Evolutionary conservation across 2,797 vertebrate species (phyloP).

Genomic region (Sebastes nivosus): DNA sequence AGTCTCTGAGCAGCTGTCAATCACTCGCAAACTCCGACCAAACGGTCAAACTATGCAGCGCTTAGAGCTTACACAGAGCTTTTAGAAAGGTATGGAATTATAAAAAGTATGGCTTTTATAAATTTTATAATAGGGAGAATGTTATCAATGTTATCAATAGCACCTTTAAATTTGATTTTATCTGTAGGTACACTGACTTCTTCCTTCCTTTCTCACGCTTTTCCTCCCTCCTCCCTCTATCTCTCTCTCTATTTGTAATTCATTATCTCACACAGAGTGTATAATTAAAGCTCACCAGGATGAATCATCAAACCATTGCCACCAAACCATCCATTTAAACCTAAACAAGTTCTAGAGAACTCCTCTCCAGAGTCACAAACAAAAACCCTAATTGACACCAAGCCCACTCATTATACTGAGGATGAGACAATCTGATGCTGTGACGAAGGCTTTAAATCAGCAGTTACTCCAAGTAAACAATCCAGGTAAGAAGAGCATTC

Average conservation of each 20-base stretch:
- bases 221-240: not conserved
- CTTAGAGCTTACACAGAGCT: no score
- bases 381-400: constrained; percentile 34
- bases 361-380: constrained; percentile 17
- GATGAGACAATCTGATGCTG: constrained; percentile 6
- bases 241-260: not conserved
- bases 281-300: constrained; percentile 29
- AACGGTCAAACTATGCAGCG: no score
- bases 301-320: constrained; percentile 27
- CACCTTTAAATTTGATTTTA: not conserved
- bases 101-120: no score
- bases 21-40: no score
- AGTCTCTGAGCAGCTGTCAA: fast-evolving
- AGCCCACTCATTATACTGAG: constrained; percentile 10
- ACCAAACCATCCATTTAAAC: constrained; percentile 36
- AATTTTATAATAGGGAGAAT: no score
- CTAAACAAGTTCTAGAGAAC: constrained; percentile 28
- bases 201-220: not conserved
- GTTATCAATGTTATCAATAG: not conserved
- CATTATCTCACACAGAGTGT: not conserved
- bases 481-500: not conserved
- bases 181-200: not conserved
- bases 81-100: no score
- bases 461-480: constrained; percentile 1
- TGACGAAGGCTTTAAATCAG: not conserved